Evolutionary conservation across 2,797 vertebrate species (phyloP), one percentile per base, ranked within the genome.

Genomic region (Rallus crepitans): DNA sequence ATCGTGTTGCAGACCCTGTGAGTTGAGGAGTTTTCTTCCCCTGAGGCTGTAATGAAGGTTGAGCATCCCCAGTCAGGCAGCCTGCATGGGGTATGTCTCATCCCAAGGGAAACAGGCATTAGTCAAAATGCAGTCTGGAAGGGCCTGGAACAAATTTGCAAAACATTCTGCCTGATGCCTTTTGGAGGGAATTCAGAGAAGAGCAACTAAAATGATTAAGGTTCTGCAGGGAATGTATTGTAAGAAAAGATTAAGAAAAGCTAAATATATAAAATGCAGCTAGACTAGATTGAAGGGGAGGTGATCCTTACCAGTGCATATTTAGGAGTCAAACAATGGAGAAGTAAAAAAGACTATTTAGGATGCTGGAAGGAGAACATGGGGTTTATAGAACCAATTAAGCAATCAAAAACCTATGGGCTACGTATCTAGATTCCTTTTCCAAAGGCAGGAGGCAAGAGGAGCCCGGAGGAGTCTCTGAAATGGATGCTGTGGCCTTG

Each of bases 111-210:
- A 92, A 77, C 2, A 42, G 37, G 53, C 65, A 60, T 78, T 92
- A 89, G 83, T 77, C 81, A 93, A 93, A 96, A 94, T 52, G 63
- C 37, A 88, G 72, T 77, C 86, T 1, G 6, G 88, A 90, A 95
- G 77, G 90, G 45, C 90, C 0, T 2, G 70, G 76, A 93, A n/a
- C 33, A 93, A 56, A 94, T 94, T 76, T 92, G 82, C 87, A 91
- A 85, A 94, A 64, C n/a, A 5, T 71, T 94, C 82, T 87, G 70
- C 72, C 83, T 93, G 83, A 53, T 0, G 37, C 83, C 35, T 96
- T 92, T 94, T 93, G 90, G 94, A 94, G 76, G 63, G 83, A 89
- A 94, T 92, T 95, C 86, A 76, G 93, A 87, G 94, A 96, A 81
- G 93, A 97, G 83, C 88, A 57, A 64, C 88, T 91, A 78, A 90